Evolutionary conservation across 2,888 invertebrate genomes (phyloP), one percentile per base, ranked within the genome.

Genomic region (Anthophora plumipes): DNA sequence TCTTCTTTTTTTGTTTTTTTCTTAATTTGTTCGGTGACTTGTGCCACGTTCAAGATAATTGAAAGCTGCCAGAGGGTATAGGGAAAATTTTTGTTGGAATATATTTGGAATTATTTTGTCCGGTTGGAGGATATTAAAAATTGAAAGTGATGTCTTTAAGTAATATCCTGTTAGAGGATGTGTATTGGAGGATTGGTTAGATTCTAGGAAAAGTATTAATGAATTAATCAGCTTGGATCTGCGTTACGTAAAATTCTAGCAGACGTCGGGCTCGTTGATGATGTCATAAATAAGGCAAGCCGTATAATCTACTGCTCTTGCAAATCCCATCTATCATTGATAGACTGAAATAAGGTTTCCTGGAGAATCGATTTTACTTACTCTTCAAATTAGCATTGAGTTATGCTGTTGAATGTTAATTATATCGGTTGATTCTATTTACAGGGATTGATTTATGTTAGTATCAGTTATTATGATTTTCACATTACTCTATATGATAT

Each of bases 181-280:
- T 17, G 39, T 17, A 39, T 55, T 69, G 50, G 8, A 43, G 20
- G 46, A 74, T 55, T 50, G 75, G 68, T 48, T n/a, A 57, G 57
- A 55, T 68, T 63, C 2, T 7, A 31, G 12, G 14, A 55, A 41
- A 48, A 66, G 41, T 22, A 39, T 22, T 39, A 39, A 54, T 48
- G 57, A 74, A 68, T 14, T 17, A 77, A 43, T 76, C 72, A 31
- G 63, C 61, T 70, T 41, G 52, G 39, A 55, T 60, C 37, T 46
- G 60, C 46, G 60, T 70, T 82, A 79, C 72, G 73, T 70, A 68
- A 79, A 80, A 72, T 68, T 76, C 71, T 46, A 74, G 77, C 78
- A 79, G 70, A 79, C 50, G 57, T 72, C 75, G 66, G 41, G 63
- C 60, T 68, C 54, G 54, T 64, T 74, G 67, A 66, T 74, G 67